Evolutionary conservation across 23 tunicate species (phyloP).

Genomic region (Diplosoma virens): DNA sequence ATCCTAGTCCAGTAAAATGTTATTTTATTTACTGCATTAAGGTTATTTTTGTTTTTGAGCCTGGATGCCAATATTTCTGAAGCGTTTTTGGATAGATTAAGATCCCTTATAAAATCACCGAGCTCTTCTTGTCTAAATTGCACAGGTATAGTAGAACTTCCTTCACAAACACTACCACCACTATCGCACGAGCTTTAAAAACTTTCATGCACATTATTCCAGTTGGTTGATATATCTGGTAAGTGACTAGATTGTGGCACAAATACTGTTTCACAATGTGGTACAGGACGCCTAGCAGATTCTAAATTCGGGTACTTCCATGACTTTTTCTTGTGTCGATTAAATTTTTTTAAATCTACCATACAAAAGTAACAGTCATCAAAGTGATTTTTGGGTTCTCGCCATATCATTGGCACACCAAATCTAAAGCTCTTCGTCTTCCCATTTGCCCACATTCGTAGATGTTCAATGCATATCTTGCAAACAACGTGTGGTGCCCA

Average conservation of each 20-base stretch:
- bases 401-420: neutral
- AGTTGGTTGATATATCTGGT: too few species aligned
- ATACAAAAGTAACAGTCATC: too few species aligned
- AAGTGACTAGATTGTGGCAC: too few species aligned
- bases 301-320: neutral
- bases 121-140: neutral
- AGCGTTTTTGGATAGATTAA: neutral
- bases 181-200: neutral
- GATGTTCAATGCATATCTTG: too few species aligned
- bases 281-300: slow-evolving; percentile 1
- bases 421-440: neutral
- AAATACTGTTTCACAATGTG: too few species aligned
- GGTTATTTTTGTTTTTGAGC: too few species aligned
- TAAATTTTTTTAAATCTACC: neutral
- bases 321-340: neutral
- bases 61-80: neutral
- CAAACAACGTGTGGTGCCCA: too few species aligned
- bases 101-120: too few species aligned
- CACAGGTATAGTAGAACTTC: neutral
- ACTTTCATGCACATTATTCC: too few species aligned
- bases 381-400: neutral
- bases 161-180: neutral
- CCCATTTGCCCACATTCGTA: too few species aligned
- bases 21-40: too few species aligned
- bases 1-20: too few species aligned